Evolutionary conservation across 2,113 vertebrate species (phyloP), one percentile per base, ranked within the genome.

Genomic region (Cnemophilus loriae): DNA sequence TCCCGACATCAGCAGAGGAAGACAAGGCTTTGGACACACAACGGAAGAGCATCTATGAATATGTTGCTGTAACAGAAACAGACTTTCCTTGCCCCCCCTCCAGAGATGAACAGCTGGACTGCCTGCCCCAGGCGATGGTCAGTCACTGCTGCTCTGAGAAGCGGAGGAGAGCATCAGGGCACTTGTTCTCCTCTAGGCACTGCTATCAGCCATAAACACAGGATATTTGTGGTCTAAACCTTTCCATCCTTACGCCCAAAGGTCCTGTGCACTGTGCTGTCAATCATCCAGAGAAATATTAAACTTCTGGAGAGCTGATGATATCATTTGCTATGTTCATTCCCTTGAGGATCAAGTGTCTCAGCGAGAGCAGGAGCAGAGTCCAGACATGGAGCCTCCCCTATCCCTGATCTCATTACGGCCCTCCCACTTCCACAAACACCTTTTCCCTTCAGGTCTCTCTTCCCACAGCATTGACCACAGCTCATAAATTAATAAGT

Each of bases 401-500:
- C 76, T 76, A 30, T 64, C 78, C 33, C 87, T 85, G 56, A 90
- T 86, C 91, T 96, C 61, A 79, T 95, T 96, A 94, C 0, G 0
- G 35, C 56, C 84, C 47, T 53, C 47, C 60, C 22, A 2, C 8
- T 2, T 76, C 49, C 83, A 84, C 56, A 89, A 56, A 49, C 17
- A 37, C 42, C 69, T 78, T 93, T 87, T 80, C 70, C 73, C 80
- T 87, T 42, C 91, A 81, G 69, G 30, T 96, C 85, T 77, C 59
- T 71, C 68, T 95, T 92, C 92, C 88, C 80, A 70, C 88, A 84
- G 73, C 69, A 79, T 60, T 93, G 93, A 95, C 90, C 96, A 90
- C 80, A 88, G 87, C 69, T 92, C 75, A 96, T 90, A 91, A 94
- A 96, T 97, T 93, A 96, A 22, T 93, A 86, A 95, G 64, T 41